These are phyloP conservation scores for Heteromormyrus szaboi DNA, from an alignment of 2,797 vertebrate species.

Conservation along the genomic window DNA sequence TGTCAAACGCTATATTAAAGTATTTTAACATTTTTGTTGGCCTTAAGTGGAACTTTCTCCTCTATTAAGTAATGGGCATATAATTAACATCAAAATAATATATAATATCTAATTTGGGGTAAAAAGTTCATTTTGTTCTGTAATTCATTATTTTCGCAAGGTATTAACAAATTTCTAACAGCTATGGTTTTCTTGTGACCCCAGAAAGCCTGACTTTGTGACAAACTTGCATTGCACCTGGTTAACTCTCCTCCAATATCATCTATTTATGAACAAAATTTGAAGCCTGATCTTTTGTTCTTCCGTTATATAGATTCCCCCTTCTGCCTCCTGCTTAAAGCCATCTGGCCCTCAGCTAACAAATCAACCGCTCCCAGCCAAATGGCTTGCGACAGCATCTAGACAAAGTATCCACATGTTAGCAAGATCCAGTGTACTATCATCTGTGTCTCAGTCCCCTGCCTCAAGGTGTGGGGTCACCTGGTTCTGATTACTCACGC, in stretches of 20 bases:
- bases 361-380: background rate
- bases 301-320: background rate
- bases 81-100: background rate
- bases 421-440: background rate
- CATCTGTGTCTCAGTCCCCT: background rate
- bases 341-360: background rate
- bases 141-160: background rate
- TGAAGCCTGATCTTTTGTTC: background rate
- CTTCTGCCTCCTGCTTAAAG: background rate
- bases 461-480: background rate
- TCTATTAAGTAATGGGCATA: background rate
- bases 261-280: background rate
- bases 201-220: background rate
- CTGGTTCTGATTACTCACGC: background rate
- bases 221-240: background rate
- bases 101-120: background rate
- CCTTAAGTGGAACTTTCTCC: background rate
- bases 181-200: background rate
- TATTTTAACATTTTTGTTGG: constrained; percentile 7
- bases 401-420: background rate
- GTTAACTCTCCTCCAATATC: background rate
- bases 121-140: background rate
- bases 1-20: background rate
- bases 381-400: background rate
- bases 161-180: background rate